A percentile compares a stretch with the other conserved stretches of the same genome.
Evolutionary conservation across 2,113 vertebrate species (phyloP).

Genomic region (Colius striatus): DNA sequence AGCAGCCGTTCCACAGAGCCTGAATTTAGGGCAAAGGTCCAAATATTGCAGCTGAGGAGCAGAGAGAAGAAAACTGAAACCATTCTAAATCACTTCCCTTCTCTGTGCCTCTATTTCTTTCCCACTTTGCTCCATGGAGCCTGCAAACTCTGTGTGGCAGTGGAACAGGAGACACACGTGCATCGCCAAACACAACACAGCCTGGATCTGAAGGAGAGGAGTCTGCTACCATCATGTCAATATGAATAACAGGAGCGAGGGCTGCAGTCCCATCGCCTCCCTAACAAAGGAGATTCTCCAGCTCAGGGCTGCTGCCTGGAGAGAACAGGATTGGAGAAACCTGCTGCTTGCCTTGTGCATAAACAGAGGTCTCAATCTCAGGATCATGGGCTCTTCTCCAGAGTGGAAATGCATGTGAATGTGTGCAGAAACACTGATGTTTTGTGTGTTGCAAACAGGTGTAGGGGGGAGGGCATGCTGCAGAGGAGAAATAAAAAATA

Average conservation of each 20-base stretch:
- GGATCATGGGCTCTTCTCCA: neutral
- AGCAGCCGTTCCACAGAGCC: neutral
- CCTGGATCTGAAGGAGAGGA: neutral
- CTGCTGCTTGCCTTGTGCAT: neutral
- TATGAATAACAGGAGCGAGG: neutral
- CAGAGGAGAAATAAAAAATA: neutral
- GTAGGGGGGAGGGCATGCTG: neutral
- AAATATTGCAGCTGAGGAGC: neutral
- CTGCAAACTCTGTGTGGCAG: neutral
- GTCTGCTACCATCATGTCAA: neutral
- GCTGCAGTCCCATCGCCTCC: neutral
- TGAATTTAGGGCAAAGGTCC: neutral
- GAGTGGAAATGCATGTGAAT: fast-evolving
- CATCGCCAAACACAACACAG: neutral
- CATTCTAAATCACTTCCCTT: neutral
- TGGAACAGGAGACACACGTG: neutral
- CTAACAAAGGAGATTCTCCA: neutral
- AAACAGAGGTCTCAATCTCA: neutral
- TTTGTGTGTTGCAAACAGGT: neutral
- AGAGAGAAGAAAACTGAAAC: neutral
- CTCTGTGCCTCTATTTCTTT: neutral
- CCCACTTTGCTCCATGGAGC: neutral
- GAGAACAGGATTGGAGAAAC: neutral
- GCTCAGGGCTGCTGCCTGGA: neutral
- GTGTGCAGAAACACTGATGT: neutral